Evolutionary conservation across 2,797 vertebrate genomes (phyloP).

Genomic region (Enteromius mattozi): DNA sequence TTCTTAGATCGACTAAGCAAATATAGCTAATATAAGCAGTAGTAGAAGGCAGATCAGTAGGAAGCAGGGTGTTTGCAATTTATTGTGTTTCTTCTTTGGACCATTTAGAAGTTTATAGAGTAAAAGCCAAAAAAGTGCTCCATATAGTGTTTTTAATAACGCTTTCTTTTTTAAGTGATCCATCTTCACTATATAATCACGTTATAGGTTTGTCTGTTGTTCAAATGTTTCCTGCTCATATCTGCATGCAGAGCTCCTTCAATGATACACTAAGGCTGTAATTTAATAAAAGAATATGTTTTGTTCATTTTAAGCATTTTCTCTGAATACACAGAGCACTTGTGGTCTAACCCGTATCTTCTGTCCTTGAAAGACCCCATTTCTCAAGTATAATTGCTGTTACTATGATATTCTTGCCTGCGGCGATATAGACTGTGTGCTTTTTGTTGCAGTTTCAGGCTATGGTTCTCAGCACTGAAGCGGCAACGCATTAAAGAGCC

Average conservation of each 20-base stretch:
- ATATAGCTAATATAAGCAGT: background rate
- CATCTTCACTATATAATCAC: constrained; percentile 33
- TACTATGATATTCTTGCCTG: constrained; percentile 30
- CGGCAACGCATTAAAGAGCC: constrained; percentile 17
- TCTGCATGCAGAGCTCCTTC: background rate
- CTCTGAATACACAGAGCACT: background rate
- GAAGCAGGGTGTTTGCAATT: background rate
- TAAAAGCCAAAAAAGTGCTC: background rate
- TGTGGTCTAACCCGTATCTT: background rate
- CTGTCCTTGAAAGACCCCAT: constrained; percentile 12
- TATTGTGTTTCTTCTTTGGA: background rate
- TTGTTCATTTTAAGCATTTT: constrained; percentile 8
- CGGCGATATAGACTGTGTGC: constrained; percentile 1
- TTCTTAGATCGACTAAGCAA: background rate
- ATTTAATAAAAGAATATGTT: constrained; percentile 19
- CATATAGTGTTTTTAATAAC: constrained; percentile 37
- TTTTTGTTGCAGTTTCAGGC: constrained; percentile 6
- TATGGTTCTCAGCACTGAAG: background rate
- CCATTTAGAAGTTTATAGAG: background rate
- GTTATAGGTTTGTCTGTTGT: constrained; percentile 27
- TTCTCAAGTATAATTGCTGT: constrained; percentile 38
- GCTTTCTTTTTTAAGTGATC: constrained; percentile 28
- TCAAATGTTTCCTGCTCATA: constrained; percentile 31
- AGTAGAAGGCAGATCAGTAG: background rate
- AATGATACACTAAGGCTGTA: background rate